Base-by-base conservation (phyloP, 1,140 invertebrate species). In the Ostrea denselamellosa region DNA sequence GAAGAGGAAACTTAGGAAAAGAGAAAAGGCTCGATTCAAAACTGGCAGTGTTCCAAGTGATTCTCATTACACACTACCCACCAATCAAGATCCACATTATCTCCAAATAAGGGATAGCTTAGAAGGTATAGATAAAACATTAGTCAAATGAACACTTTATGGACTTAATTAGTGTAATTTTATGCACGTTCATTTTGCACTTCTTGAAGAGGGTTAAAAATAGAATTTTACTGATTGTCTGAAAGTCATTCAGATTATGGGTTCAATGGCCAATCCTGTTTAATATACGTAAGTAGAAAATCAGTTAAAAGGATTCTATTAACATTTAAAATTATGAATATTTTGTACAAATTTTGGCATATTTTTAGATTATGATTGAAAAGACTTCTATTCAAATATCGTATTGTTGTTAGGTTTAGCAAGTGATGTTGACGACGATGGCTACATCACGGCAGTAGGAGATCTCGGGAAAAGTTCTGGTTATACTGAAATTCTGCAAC, bases 41-140 rank as follows among this genome's bases (percentile, higher is more conserved):
- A 25, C 68, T 77, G 68, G 68, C 68, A 77, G 25, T 14, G 25
- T 77, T 77, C 68, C 68, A 77, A 77, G 68, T 77, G 68, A 77
- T 34, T 77, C 68, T 14, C 68, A 77, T 77, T 77, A 77, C 12
- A 77, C 68, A 4, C 14, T 77, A 25, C 68, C 68, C 68, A 77
- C 68, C 14, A 77, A 77, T 34, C 25, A 22, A 2, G 68, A 77
- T 10, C 25, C 68, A 0, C 68, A 77, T 25, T 77, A 77, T 34
- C 68, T 34, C 25, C 68, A 77, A 25, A 34, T 77, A 12, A 44
- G 25, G 68, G 68, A 77, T 25, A 77, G 25, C 9, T 25, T 25
- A 77, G 25, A 77, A 77, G 68, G 68, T 77, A 62, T 62, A 62
- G 9, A 62, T 17, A 5, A 14, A 62, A 7, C 10, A 7, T 17